Conservation (phyloP, 2,888 invertebrate species). For the Ichneumon xanthorius region DNA sequence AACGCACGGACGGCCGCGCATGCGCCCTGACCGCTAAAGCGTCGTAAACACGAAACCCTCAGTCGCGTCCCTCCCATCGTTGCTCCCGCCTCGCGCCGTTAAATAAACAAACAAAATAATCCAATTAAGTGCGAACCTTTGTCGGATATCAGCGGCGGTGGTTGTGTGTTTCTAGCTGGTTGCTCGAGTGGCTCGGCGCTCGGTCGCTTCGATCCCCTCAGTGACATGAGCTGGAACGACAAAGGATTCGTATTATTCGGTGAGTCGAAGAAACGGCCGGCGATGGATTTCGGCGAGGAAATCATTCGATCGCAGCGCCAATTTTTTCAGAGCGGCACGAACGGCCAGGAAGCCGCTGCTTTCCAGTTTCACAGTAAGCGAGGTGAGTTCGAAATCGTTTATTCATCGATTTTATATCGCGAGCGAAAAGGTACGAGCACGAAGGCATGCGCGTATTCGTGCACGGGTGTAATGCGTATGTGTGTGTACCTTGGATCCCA, state of each 20-base stretch:
- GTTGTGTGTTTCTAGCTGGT: slow-evolving; percentile 83
- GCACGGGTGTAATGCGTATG: neutral
- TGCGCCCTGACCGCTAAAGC: neutral
- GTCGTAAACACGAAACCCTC: neutral
- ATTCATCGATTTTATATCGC: neutral
- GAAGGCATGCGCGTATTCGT: neutral
- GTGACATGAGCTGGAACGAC: slow-evolving; percentile 86
- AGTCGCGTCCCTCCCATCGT: slow-evolving; percentile 1
- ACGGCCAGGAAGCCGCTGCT: neutral
- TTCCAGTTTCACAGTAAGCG: slow-evolving; percentile 18
- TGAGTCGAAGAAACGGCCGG: neutral
- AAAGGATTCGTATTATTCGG: neutral
- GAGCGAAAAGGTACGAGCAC: neutral
- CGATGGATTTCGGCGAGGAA: neutral
- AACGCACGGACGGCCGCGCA: neutral
- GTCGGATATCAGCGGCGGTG: slow-evolving; percentile 89
- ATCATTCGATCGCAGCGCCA: neutral
- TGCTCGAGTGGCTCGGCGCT: slow-evolving; percentile 85
- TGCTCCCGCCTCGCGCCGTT: neutral
- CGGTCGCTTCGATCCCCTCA: slow-evolving; percentile 86
- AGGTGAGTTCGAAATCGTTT: slow-evolving; percentile 45
- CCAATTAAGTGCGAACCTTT: slow-evolving; percentile 85
- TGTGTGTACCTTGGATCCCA: slow-evolving; percentile 89
- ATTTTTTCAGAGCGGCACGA: neutral
- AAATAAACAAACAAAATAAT: slow-evolving; percentile 4